Base-by-base conservation (phyloP, 2,113 vertebrate genomes). In the Nanger granti region DNA sequence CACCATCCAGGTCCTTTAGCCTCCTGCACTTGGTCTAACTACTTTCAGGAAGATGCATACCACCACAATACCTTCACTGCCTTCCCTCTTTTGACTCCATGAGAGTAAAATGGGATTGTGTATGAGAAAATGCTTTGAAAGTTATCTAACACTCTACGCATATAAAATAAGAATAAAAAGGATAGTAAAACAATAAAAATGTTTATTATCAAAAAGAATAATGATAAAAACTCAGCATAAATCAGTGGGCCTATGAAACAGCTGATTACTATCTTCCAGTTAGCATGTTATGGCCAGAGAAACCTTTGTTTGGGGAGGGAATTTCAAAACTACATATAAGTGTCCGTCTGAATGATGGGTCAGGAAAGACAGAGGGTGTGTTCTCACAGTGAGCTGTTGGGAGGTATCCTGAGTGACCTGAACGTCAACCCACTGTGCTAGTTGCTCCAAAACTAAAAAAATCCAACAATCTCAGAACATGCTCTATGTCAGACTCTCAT, bases 1-100 rank as follows among this genome's bases (percentile, higher is more conserved):
- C 13, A 59, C 49, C 52, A 29, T 17, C 17, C n/a, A 49, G 66
- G 34, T 44, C n/a, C 15, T 57, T 5, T 0, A 64, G n/a, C 15
- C 37, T 69, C 37, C 66, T 47, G 44, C 14, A 7, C 20, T 52
- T 14, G 2, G 29, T 9, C n/a, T 90, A 60, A 85, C 26, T 17
- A 0, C 22, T 12, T 66, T 62, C 9, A 1, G 24, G 31, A 69
- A 13, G 15, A 54, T 62, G 79, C 2, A 15, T 8, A 3, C 0
- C 41, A 9, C 14, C 20, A 4, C 52, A 60, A 28, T 1, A 29
- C 18, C 15, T 83, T 59, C 18, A 6, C 18, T 41, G 37, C 9
- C 66, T 85, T 41, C 44, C 76, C 60, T 22, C 7, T 0, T 34
- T 11, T 0, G 26, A 22, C 5, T 52, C 62, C 7, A 2, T 15